These are phyloP conservation scores for Lycaena phlaeas DNA, from an alignment of 2,888 invertebrate species.

Conservation along the genomic window DNA sequence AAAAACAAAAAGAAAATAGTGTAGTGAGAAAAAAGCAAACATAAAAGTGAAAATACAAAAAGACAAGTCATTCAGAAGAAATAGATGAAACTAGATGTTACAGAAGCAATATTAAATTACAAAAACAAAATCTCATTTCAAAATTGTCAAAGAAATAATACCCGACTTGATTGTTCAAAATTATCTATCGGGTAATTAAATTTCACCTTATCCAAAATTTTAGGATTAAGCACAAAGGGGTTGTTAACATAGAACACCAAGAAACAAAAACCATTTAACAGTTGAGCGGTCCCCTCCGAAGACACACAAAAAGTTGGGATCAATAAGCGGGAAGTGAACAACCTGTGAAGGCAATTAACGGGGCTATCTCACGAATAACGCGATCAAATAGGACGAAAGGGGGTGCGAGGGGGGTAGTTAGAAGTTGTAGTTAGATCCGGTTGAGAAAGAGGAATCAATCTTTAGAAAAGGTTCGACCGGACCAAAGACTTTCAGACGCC, in stretches of 20 bases:
- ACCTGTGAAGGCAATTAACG: conserved; percentile 53
- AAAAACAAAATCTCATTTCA: too few relatives aligned
- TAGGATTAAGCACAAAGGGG: conserved; percentile 22
- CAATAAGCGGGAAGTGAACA: conserved; percentile 38
- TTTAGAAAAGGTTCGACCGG: conserved; percentile 44
- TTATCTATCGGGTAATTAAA: conserved; percentile 7
- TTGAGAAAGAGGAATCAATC: conserved; percentile 62
- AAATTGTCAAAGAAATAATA: not conserved
- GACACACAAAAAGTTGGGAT: conserved; percentile 60
- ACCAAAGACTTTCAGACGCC: conserved; percentile 23
- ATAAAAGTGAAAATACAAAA: too few relatives aligned
- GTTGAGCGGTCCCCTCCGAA: conserved; percentile 41
- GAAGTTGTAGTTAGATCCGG: conserved; percentile 30
- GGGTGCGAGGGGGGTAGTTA: conserved; percentile 16
- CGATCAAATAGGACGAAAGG: conserved; percentile 39
- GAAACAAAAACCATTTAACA: conserved; percentile 47
- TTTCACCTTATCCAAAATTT: conserved; percentile 2
- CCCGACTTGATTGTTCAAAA: not conserved
- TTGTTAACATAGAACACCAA: conserved; percentile 20
- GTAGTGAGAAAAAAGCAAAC: too few relatives aligned
- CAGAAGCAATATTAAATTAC: too few relatives aligned
- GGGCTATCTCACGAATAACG: conserved; percentile 58
- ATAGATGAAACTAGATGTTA: too few relatives aligned
- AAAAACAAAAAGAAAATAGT: too few relatives aligned
- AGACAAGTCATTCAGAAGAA: too few relatives aligned